Conservation (phyloP, 2,113 vertebrate species). For the Pomatorhinus ruficollis region DNA sequence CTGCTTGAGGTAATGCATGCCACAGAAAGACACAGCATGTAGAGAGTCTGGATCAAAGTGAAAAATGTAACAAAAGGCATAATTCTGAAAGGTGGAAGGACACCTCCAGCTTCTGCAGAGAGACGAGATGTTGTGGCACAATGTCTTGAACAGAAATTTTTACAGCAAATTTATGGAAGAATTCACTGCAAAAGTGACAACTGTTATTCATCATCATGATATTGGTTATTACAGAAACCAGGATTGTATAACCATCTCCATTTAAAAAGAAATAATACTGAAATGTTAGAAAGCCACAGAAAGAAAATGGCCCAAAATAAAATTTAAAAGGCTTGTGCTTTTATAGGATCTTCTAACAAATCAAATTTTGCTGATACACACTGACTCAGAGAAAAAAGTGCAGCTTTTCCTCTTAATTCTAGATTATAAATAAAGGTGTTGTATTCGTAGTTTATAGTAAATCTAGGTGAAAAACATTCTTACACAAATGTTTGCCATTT, state of each 20-base stretch:
- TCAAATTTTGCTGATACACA: background rate
- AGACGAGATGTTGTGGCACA: rapidly evolving
- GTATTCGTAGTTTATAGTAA: background rate
- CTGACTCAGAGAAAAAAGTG: background rate
- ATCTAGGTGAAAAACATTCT: background rate
- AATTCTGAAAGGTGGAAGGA: background rate
- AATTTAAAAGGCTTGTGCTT: background rate
- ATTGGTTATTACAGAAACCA: background rate
- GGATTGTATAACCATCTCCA: background rate
- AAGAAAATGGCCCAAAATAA: background rate
- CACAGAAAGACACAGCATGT: background rate
- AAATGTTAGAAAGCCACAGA: background rate
- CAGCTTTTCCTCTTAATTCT: background rate
- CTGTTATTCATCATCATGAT: background rate
- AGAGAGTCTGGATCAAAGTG: background rate
- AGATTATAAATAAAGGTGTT: background rate
- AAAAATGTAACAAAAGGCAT: background rate
- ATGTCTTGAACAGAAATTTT: background rate
- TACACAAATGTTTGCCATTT: background rate
- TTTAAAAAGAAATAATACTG: background rate
- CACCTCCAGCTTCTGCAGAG: background rate
- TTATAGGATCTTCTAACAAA: background rate
- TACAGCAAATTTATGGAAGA: background rate
- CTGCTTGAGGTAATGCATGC: background rate
- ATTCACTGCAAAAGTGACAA: background rate